phyloP scores from a whole-genome alignment of 2,113 vertebrate species.

The Podarcis cretensis region DNA sequence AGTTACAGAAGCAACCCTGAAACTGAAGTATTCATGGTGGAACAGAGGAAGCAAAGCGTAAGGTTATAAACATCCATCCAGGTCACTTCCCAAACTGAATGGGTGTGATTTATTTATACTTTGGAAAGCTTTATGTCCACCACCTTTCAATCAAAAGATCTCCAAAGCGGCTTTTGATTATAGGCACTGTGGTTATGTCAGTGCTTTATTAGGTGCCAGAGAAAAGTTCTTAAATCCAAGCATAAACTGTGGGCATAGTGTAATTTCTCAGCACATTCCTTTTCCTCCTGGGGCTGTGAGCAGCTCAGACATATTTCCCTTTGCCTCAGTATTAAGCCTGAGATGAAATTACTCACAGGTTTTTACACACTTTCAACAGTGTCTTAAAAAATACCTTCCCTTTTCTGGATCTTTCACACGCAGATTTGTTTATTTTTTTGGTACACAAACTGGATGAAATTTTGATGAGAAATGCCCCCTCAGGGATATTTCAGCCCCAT shows the following conservation, averaged over 20 bases:
- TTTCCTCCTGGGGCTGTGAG: not conserved
- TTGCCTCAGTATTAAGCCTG: not conserved
- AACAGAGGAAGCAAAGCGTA: not conserved
- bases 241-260: not conserved
- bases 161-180: not conserved
- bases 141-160: not conserved
- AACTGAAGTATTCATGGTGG: not conserved
- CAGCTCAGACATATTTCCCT: not conserved
- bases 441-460: not conserved
- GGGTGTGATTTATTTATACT: not conserved
- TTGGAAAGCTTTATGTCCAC: not conserved
- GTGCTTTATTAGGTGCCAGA: not conserved
- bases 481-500: not conserved
- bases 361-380: not conserved
- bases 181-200: not conserved
- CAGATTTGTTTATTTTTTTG: not conserved
- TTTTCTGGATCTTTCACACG: not conserved
- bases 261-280: too few relatives aligned
- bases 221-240: not conserved
- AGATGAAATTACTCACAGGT: not conserved
- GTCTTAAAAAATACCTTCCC: not conserved
- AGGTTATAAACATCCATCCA: not conserved
- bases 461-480: not conserved
- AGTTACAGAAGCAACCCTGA: not conserved
- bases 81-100: not conserved